These are phyloP conservation scores for Cryptus viduatorius DNA, from an alignment of 2,888 invertebrate genomes.

Conservation along the genomic window DNA sequence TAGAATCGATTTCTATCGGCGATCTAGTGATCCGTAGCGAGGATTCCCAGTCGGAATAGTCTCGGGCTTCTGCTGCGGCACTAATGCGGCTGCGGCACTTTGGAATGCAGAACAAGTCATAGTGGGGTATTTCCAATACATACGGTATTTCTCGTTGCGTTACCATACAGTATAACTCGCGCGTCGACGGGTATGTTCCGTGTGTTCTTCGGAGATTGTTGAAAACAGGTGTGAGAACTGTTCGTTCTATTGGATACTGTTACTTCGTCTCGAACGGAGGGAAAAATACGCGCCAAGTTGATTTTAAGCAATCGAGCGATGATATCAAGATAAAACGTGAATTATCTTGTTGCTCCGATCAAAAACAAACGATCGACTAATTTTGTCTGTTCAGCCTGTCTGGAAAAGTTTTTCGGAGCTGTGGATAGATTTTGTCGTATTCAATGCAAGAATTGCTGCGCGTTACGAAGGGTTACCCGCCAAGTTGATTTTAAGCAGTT, in stretches of 20 bases:
- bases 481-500: too few relatives aligned
- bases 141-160: slow-evolving; percentile 21
- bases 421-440: too few relatives aligned
- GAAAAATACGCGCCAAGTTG: not conserved
- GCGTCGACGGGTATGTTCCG: slow-evolving; percentile 27
- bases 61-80: slow-evolving; percentile 29
- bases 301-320: too few relatives aligned
- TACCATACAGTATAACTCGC: slow-evolving; percentile 16
- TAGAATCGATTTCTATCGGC: slow-evolving; percentile 67
- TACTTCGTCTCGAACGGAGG: not conserved
- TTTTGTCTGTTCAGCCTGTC: too few relatives aligned
- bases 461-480: too few relatives aligned
- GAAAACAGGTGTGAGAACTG: slow-evolving; percentile 59
- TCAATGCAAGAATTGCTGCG: too few relatives aligned
- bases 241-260: slow-evolving; percentile 27
- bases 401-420: too few relatives aligned
- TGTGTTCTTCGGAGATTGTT: slow-evolving; percentile 49
- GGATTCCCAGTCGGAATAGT: slow-evolving; percentile 48
- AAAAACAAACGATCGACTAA: too few relatives aligned
- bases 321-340: too few relatives aligned
- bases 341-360: too few relatives aligned
- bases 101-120: slow-evolving; percentile 62
- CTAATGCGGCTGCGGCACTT: slow-evolving; percentile 51
- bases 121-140: slow-evolving; percentile 37
- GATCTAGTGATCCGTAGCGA: slow-evolving; percentile 65